A percentile compares a stretch with the other conserved stretches of the same genome.
phyloP scores from a whole-genome alignment of 2,888 invertebrate genomes.

The Parasteatoda lunata region DNA sequence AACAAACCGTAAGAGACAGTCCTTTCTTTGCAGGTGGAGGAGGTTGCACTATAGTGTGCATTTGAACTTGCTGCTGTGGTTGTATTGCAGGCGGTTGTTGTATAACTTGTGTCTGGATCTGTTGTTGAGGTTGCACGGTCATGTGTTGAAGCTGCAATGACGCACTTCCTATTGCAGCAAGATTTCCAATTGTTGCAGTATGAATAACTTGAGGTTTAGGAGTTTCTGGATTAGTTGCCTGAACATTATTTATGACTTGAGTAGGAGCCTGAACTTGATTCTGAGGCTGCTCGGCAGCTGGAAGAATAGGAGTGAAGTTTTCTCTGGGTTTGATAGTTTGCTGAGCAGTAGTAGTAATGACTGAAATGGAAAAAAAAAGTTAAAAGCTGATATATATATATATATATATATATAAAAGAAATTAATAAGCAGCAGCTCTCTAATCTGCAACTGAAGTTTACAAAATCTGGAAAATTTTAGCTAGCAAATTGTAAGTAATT shows the following conservation, averaged over 20 bases:
- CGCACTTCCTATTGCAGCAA: conserved; percentile 52
- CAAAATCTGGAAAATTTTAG: neutral
- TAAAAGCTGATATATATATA: conserved; percentile 54
- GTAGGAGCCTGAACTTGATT: conserved; percentile 1
- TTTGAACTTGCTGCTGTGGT: conserved; percentile 52
- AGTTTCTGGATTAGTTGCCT: conserved; percentile 2
- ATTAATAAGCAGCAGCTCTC: too few species aligned
- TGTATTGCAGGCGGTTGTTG: conserved; percentile 40
- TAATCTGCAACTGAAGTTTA: too few species aligned
- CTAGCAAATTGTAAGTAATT: neutral
- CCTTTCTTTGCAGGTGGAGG: conserved; percentile 71
- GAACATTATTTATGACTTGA: conserved; percentile 5
- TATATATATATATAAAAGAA: neutral
- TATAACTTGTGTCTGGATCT: conserved; percentile 32
- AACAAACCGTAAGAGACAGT: conserved; percentile 74
- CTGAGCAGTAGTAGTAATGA: conserved; percentile 1
- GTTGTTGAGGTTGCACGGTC: conserved; percentile 44
- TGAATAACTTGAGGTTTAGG: conserved; percentile 44
- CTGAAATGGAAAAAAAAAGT: conserved; percentile 14
- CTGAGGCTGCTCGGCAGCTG: conserved; percentile 17
- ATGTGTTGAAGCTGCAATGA: conserved; percentile 52
- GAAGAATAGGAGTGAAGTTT: conserved; percentile 71
- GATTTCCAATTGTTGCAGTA: conserved; percentile 51
- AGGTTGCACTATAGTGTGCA: conserved; percentile 55
- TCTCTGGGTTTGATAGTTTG: conserved; percentile 72